A percentile compares a stretch with the other conserved stretches of the same genome.
These are phyloP conservation scores for Hippopotamus amphibius DNA, from an alignment of 2,113 vertebrate genomes.

Conservation along the genomic window DNA sequence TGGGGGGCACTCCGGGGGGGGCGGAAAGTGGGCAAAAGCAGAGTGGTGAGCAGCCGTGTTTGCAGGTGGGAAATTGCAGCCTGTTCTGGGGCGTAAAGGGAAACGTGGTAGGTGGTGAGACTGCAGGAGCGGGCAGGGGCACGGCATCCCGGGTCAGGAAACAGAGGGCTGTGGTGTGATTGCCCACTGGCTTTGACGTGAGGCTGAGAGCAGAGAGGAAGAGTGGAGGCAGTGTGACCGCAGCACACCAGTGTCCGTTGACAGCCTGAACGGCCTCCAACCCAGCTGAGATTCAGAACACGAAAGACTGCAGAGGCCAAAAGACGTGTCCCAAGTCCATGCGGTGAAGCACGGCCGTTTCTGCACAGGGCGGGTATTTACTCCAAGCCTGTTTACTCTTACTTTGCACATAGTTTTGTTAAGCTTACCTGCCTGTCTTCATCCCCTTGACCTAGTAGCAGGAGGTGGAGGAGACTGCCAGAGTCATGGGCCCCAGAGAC, in stretches of 20 bases:
- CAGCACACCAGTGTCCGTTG: too few species aligned
- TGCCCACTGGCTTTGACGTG: neutral
- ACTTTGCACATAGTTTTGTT: fast-evolving
- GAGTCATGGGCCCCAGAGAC: neutral
- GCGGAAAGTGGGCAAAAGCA: fast-evolving
- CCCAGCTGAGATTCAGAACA: neutral
- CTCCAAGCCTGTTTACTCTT: neutral
- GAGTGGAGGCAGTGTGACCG: fast-evolving
- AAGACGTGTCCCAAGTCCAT: fast-evolving
- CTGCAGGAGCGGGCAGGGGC: fast-evolving
- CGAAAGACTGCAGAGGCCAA: neutral
- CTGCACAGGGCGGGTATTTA: fast-evolving
- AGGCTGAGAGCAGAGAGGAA: neutral
- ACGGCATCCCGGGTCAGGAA: neutral
- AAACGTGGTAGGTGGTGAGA: fast-evolving
- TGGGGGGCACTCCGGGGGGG: too few species aligned
- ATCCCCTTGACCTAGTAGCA: too few species aligned
- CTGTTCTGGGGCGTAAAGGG: neutral
- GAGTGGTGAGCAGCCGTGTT: neutral
- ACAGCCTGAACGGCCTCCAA: fast-evolving
- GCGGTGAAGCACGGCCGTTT: fast-evolving
- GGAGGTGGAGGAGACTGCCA: neutral
- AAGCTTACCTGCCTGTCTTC: too few species aligned
- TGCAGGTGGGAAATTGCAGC: neutral
- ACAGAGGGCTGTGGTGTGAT: neutral